These are phyloP conservation scores for Aphaenogaster rudis DNA, from an alignment of 1,140 invertebrate species.

Conservation along the genomic window DNA sequence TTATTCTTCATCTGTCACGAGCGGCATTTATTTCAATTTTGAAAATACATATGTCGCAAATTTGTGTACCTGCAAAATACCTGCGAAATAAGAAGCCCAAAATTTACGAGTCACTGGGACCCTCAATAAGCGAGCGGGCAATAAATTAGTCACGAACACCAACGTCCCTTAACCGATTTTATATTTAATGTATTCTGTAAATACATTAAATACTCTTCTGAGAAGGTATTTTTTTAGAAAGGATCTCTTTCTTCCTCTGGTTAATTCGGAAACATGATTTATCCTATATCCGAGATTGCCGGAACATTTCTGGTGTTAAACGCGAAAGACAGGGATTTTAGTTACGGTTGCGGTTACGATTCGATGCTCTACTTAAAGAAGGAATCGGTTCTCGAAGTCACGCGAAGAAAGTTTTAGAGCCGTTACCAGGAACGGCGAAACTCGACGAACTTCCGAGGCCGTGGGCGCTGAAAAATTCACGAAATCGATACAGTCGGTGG, in stretches of 20 bases:
- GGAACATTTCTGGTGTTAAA: conserved; percentile 6
- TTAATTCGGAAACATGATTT: background rate
- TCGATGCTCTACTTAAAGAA: conserved; percentile 56
- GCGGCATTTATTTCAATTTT: background rate
- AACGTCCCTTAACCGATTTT: background rate
- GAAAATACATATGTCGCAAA: background rate
- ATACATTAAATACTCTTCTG: background rate
- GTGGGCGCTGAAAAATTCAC: conserved; percentile 21
- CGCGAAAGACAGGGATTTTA: conserved; percentile 4
- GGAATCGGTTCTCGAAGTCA: conserved; percentile 58
- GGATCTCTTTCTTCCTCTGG: background rate
- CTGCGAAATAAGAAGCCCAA: background rate
- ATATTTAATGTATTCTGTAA: background rate
- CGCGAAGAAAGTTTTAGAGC: conserved; percentile 66
- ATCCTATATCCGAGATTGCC: background rate
- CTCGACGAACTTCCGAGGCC: conserved; percentile 17
- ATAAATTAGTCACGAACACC: background rate
- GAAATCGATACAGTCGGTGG: conserved; percentile 15
- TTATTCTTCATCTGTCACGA: background rate
- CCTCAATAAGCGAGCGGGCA: background rate
- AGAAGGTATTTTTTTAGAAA: background rate
- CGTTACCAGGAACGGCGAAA: conserved; percentile 37
- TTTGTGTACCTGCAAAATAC: background rate
- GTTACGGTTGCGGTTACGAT: conserved; percentile 63
- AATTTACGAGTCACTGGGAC: background rate